Percentiles rank a stretch among this genome's conserved stretches.
Conservation (phyloP, 1,140 invertebrate genomes). For the Cyphomyrmex costatus region DNA sequence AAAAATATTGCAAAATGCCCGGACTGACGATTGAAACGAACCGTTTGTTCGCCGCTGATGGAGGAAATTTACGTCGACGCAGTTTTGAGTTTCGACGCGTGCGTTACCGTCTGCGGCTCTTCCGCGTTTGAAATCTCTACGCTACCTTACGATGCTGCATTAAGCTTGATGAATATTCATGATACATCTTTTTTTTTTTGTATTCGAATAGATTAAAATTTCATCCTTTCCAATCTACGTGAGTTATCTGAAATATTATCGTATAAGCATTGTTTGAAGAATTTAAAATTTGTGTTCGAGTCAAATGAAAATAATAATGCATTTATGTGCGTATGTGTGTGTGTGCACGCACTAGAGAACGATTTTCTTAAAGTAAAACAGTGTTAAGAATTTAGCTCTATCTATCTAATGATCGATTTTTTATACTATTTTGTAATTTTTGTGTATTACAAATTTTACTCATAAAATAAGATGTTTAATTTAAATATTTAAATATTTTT, state of each 20-base stretch:
- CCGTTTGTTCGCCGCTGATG: slow-evolving; percentile 42
- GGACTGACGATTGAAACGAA: slow-evolving; percentile 56
- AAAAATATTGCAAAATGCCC: slow-evolving; percentile 59
- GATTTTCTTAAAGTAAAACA: too few species aligned
- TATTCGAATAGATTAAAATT: slow-evolving; percentile 37
- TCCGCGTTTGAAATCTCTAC: neutral
- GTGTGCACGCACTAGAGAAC: too few species aligned
- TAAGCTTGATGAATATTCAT: slow-evolving; percentile 43
- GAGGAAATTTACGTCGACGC: slow-evolving; percentile 52
- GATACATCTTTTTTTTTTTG: neutral
- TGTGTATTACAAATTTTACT: too few species aligned
- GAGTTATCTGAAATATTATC: neutral
- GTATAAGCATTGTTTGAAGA: neutral
- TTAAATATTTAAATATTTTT: too few species aligned
- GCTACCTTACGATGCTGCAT: slow-evolving; percentile 32
- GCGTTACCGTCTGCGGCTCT: slow-evolving; percentile 39
- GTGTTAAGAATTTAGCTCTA: too few species aligned
- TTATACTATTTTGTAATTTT: too few species aligned
- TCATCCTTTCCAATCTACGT: neutral
- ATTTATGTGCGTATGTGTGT: too few species aligned
- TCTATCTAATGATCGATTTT: too few species aligned
- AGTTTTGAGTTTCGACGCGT: slow-evolving; percentile 12
- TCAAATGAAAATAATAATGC: neutral
- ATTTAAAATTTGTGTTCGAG: neutral
- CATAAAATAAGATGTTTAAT: too few species aligned